phyloP scores from a whole-genome alignment of 2,113 vertebrate genomes.

The Neolamprologus fasciatus region DNA sequence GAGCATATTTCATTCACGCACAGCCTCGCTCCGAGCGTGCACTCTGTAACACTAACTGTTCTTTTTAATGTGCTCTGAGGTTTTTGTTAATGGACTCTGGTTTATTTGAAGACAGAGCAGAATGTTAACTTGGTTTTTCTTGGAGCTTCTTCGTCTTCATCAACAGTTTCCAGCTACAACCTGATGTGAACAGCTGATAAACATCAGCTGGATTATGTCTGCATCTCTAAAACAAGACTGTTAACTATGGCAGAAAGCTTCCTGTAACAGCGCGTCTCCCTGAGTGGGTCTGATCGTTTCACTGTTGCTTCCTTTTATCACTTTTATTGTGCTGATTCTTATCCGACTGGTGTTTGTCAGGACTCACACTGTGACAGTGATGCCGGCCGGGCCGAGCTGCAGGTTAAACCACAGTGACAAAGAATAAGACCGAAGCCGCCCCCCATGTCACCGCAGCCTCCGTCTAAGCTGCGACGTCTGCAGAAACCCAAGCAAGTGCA shows the following conservation, averaged over 20 bases:
- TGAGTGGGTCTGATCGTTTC: neutral
- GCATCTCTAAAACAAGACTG: neutral
- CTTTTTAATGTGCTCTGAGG: neutral
- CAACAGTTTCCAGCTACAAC: neutral
- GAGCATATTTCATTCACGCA: accelerated
- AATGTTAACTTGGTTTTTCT: neutral
- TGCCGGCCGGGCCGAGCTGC: neutral
- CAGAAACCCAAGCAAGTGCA: neutral
- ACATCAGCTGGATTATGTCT: neutral
- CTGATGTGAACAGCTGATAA: neutral
- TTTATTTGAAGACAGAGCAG: neutral
- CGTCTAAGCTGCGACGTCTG: too few species aligned
- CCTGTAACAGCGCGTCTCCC: neutral
- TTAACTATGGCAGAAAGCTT: neutral
- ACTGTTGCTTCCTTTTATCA: neutral
- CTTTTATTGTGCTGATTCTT: accelerated
- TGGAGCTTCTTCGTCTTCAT: neutral
- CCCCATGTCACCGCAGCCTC: accelerated
- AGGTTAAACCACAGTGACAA: neutral
- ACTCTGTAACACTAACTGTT: accelerated
- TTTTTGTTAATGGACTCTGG: neutral
- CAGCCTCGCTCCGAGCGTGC: accelerated
- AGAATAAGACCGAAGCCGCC: neutral
- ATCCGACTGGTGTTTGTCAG: neutral
- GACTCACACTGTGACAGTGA: accelerated